Percentiles rank a stretch among this genome's conserved stretches.
phyloP scores from a whole-genome alignment of 1,140 invertebrate species.

The Geopemphigus sp. region DNA sequence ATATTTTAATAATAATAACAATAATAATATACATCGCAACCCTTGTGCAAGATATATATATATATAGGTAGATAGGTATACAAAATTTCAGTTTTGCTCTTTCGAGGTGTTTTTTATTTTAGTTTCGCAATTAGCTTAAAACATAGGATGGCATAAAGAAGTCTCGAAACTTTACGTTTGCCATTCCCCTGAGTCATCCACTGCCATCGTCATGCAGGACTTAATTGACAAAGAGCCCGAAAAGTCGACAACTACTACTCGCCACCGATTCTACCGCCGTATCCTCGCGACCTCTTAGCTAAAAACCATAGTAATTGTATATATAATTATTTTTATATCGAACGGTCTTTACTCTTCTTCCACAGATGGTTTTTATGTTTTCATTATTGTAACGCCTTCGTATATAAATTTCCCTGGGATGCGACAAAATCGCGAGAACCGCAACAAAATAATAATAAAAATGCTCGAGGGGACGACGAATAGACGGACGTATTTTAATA shows the following conservation, averaged over 20 bases:
- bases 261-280: no score
- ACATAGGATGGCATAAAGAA: not conserved
- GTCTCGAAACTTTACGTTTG: conserved; percentile 9
- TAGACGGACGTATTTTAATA: not conserved
- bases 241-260: conserved; percentile 3
- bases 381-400: conserved; percentile 26
- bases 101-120: conserved; percentile 17
- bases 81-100: conserved; percentile 20
- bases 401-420: not conserved
- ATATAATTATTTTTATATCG: conserved; percentile 5
- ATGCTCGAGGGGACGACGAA: not conserved
- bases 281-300: not conserved
- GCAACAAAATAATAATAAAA: conserved; percentile 7
- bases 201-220: not conserved
- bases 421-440: conserved; percentile 14
- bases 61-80: not conserved
- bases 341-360: not conserved
- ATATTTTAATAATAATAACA: conserved; percentile 35
- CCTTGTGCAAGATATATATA: not conserved
- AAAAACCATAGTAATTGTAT: not conserved
- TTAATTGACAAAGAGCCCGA: conserved; percentile 36
- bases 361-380: conserved; percentile 40
- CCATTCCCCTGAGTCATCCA: conserved; percentile 10
- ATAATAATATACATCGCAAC: conserved; percentile 3
- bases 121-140: conserved; percentile 39